A percentile compares a stretch with the other conserved stretches of the same genome.
Evolutionary conservation across 2,888 invertebrate species (phyloP).

Genomic region (Orchesella flavescens): DNA sequence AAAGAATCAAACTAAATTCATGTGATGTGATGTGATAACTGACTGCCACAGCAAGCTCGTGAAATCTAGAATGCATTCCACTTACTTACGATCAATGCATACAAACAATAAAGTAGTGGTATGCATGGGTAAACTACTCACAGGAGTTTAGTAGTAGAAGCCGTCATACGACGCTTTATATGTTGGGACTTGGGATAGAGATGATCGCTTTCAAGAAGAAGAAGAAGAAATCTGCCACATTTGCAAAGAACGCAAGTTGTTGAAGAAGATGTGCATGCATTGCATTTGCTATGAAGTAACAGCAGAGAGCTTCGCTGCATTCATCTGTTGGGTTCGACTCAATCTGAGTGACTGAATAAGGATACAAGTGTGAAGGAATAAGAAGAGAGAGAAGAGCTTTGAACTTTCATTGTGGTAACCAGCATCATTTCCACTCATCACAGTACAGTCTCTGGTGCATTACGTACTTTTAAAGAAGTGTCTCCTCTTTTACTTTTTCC

Average conservation of each 20-base stretch:
- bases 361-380: constrained; percentile 21
- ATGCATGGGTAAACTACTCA: constrained; percentile 1
- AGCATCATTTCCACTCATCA: constrained; percentile 25
- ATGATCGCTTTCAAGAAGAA: constrained; percentile 38
- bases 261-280: constrained; percentile 41
- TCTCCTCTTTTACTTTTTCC: constrained; percentile 35
- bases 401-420: constrained; percentile 47
- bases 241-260: constrained; percentile 35
- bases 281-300: constrained; percentile 25
- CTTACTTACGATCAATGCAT: constrained; percentile 9
- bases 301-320: constrained; percentile 5
- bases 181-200: constrained; percentile 22
- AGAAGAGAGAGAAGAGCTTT: constrained; percentile 40
- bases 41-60: constrained; percentile 5
- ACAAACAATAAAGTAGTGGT: background rate
- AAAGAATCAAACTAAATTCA: constrained; percentile 44
- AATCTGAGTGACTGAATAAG: constrained; percentile 38
- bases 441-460: background rate
- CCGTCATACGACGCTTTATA: constrained; percentile 31
- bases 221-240: constrained; percentile 59
- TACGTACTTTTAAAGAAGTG: constrained; percentile 16
- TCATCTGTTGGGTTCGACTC: constrained; percentile 9
- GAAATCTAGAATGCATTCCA: constrained; percentile 14
- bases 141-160: background rate
- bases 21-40: background rate